A percentile compares a stretch with the other conserved stretches of the same genome.
These are phyloP conservation scores for Anticlea derivata DNA, from an alignment of 2,888 invertebrate genomes.

Conservation along the genomic window DNA sequence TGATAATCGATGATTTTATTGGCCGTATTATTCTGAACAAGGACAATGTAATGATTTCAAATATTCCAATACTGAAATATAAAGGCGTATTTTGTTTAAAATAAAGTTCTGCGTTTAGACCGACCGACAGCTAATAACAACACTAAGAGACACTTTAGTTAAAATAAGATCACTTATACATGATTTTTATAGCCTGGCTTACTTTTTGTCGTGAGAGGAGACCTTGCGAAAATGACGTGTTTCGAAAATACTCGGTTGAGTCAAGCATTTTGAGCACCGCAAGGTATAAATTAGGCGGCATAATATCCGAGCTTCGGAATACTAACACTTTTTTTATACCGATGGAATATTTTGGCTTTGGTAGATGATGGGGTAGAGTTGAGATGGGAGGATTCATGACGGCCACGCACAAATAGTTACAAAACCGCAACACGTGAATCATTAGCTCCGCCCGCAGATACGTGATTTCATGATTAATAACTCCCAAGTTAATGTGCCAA, in stretches of 20 bases:
- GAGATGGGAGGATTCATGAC: constrained; percentile 44
- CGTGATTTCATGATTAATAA: constrained; percentile 43
- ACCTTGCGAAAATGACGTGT: constrained; percentile 58
- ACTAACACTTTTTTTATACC: constrained; percentile 54
- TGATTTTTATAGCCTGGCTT: constrained; percentile 53
- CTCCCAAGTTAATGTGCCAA: constrained; percentile 18
- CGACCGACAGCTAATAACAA: constrained; percentile 47
- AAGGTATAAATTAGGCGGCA: constrained; percentile 62
- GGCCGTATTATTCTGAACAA: constrained; percentile 43
- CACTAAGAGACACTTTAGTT: constrained; percentile 47
- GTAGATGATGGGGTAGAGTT: constrained; percentile 54
- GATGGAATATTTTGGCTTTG: constrained; percentile 56
- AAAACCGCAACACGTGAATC: constrained; percentile 63
- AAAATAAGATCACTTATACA: constrained; percentile 56
- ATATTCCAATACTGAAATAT: constrained; percentile 49
- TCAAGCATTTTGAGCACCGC: constrained; percentile 51
- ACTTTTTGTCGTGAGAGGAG: constrained; percentile 54
- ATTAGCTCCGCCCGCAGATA: constrained; percentile 39
- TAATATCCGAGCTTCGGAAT: constrained; percentile 51
- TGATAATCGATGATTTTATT: constrained; percentile 45
- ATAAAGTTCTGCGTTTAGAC: constrained; percentile 48
- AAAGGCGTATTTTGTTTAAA: constrained; percentile 45
- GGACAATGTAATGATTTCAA: constrained; percentile 47
- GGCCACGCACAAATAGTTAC: constrained; percentile 57
- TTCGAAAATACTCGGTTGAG: constrained; percentile 56